Percentiles rank a stretch among this genome's conserved stretches.
Evolutionary conservation across 1,140 invertebrate species (phyloP).

Genomic region (Hycleus phaleratus): DNA sequence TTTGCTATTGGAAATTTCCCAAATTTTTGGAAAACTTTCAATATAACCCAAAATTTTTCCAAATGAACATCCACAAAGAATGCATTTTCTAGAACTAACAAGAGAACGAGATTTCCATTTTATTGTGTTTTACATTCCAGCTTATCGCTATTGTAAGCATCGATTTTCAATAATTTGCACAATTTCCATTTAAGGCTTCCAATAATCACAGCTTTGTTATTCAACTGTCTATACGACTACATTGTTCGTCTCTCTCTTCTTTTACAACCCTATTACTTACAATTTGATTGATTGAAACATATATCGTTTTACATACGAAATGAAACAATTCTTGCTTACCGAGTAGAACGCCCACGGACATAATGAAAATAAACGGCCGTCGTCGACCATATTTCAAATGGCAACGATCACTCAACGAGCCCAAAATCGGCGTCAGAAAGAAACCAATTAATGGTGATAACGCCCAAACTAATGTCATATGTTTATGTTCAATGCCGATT

Average conservation of each 20-base stretch:
- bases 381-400: constrained; percentile 69
- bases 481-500: constrained; percentile 81
- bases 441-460: constrained; percentile 86
- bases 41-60: too few relatives aligned
- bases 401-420: constrained; percentile 87
- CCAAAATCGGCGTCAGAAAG: constrained; percentile 85
- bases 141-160: background rate
- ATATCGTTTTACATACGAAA: constrained; percentile 2
- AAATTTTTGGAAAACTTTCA: too few relatives aligned
- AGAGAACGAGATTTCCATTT: too few relatives aligned
- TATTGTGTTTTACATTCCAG: too few relatives aligned
- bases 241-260: too few relatives aligned
- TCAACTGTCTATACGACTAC: too few relatives aligned
- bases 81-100: too few relatives aligned
- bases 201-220: too few relatives aligned
- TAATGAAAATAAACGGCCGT: constrained; percentile 82
- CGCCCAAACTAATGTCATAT: constrained; percentile 95
- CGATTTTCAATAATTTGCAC: background rate
- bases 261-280: too few relatives aligned
- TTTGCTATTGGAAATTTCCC: too few relatives aligned
- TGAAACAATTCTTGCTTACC: constrained; percentile 47
- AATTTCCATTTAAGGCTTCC: background rate
- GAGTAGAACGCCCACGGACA: constrained; percentile 82
- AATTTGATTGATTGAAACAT: background rate
- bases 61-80: too few relatives aligned